Evolutionary conservation across 1,140 invertebrate genomes (phyloP), one percentile per base, ranked within the genome.

Genomic region (Drosophila pectinifera): DNA sequence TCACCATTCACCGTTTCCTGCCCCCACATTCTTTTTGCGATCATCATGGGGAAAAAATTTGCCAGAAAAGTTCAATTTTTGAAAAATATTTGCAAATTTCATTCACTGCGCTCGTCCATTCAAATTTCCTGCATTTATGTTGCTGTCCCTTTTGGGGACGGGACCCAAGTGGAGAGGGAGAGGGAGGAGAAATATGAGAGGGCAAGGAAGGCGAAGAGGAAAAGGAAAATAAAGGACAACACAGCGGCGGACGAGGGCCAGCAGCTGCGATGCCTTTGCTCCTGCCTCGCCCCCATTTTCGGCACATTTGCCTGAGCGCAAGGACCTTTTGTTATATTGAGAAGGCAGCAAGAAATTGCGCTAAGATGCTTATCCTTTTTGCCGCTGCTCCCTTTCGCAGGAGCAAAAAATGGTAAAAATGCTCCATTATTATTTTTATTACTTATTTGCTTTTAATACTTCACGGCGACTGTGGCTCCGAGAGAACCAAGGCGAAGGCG

Each of bases 381-480:
- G 34, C 54, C 61, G 56, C 55, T 69, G 58, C 53, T 80, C 74
- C 80, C 70, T 84, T 86, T 78, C 65, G 73, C 56, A 69, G 83
- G 58, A 45, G 80, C 84, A 77, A 88, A 84, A 89, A 88, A 88
- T 88, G 86, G 86, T 85, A 90, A 91, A 91, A 90, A 91, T 85
- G 79, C 85, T 77, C 86, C 90, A 91, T 91, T 91, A 91, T 91
- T 91, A 91, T 91, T 91, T 91, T 91, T 91, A 91, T 91, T 90
- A 91, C 90, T 90, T 91, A 91, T 91, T 91, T 91, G 90, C 90
- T 91, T 91, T 91, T 91, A 91, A 91, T 91, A 91, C 85, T 86
- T 78, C 75, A 85, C 85, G 73, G 84, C 55, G 85, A 73, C 73
- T 46, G 53, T 64, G 41, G 64, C 43, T 57, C 36, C 49, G 18